Conservation (phyloP, 2,113 vertebrate species). For the Heptranchias perlo region DNA sequence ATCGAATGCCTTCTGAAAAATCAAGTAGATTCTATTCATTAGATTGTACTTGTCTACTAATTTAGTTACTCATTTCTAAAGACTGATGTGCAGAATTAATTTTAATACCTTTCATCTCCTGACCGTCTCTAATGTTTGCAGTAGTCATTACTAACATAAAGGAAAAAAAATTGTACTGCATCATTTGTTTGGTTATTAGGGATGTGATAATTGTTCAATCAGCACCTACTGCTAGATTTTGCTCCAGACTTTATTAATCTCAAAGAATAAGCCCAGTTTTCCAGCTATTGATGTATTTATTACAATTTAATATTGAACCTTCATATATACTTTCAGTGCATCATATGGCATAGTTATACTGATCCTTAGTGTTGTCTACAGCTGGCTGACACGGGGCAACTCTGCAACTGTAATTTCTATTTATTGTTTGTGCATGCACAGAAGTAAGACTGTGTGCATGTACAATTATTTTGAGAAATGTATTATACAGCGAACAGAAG, state of each 20-base stretch:
- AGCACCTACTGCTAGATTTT: background rate
- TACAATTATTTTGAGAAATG: background rate
- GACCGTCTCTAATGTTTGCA: background rate
- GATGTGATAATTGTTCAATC: too few species aligned
- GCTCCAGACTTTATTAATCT: background rate
- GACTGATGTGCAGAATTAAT: background rate
- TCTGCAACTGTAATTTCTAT: background rate
- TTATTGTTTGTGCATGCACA: background rate
- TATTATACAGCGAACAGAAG: background rate
- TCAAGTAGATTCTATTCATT: background rate
- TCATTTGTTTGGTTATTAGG: background rate
- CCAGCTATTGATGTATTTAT: background rate
- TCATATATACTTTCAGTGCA: background rate
- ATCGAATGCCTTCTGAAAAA: background rate
- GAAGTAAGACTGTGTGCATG: background rate
- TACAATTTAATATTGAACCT: background rate
- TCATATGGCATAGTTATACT: background rate
- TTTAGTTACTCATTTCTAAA: background rate
- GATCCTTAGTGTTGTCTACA: background rate
- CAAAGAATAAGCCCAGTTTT: background rate
- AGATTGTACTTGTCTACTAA: background rate
- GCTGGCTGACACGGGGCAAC: background rate
- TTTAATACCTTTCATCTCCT: background rate
- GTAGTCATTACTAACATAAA: background rate
- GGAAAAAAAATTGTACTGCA: background rate